Base-by-base conservation (phyloP, 2,113 vertebrate genomes). In the Vireo altiloquus region DNA sequence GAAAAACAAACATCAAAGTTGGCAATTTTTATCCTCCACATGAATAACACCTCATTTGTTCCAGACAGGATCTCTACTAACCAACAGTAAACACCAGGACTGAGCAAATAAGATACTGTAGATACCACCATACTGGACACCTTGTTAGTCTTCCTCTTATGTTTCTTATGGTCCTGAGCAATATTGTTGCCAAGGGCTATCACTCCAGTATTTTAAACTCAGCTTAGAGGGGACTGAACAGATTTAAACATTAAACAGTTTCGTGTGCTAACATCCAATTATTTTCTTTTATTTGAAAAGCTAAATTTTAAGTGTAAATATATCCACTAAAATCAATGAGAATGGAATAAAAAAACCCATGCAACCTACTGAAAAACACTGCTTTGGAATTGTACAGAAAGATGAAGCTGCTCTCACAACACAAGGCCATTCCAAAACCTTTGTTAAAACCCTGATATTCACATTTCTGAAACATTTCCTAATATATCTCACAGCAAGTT, bases 171-270 rank as follows among this genome's bases (percentile, higher is more conserved):
- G 16, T 57, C 23, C 52, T 22, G 7, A 75, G 60, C 21, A 46
- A 27, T 53, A n/a, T 4, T 46, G 31, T 5, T 72, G 56, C 14
- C 24, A 74, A 49, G 13, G 13, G 37, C 28, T 69, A 65, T 31
- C 0, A 0, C 15, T 74, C 22, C 12, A 44, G 40, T 6, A 16
- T 49, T 90, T 76, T 46, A 74, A 37, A 74, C 9, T 66, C 31
- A 59, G 3, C 11, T 56, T 39, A 84, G 14, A 56, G 8, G 23
- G 15, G 20, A 81, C 27, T 27, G 17, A 72, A 64, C 25, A 47
- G 33, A 33, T 66, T 39, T 25, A 44, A 87, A 71, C 47, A 68
- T 20, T 52, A 31, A 66, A 52, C 13, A 79, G 21, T 44, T 68
- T 66, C 30, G 69, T 7, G 9, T 40, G 20, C 72, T 47, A 70